Percentiles rank a stretch among this genome's conserved stretches.
phyloP scores from a whole-genome alignment of 2,797 vertebrate species.

The Diplodus puntazzo region DNA sequence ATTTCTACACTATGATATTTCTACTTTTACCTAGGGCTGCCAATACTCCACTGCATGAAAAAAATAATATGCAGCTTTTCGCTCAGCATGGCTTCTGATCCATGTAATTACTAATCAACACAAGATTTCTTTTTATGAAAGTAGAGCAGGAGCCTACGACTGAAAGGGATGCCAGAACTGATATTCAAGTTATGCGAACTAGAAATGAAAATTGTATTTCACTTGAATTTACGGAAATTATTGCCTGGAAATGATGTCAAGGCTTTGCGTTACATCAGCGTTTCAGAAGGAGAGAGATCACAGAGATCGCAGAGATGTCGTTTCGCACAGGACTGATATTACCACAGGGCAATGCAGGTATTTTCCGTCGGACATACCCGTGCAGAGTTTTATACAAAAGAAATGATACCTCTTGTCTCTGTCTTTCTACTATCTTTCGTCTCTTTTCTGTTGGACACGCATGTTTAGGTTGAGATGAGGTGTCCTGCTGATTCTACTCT shows the following conservation, averaged over 20 bases:
- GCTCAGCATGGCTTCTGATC: neutral
- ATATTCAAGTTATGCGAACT: neutral
- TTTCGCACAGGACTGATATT: too few relatives aligned
- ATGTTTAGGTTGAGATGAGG: neutral
- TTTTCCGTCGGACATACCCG: too few relatives aligned
- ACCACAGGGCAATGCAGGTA: too few relatives aligned
- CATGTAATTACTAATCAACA: conserved; percentile 11
- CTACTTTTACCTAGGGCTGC: neutral
- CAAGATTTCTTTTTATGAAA: neutral
- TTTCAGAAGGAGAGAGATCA: too few relatives aligned
- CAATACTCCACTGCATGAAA: neutral
- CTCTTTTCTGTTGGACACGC: neutral
- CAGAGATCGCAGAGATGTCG: too few relatives aligned
- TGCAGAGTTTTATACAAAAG: too few relatives aligned
- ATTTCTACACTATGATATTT: neutral
- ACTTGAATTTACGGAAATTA: too few relatives aligned
- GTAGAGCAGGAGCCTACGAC: conserved; percentile 1
- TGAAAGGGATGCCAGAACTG: neutral
- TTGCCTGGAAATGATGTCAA: too few relatives aligned
- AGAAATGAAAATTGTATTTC: too few relatives aligned
- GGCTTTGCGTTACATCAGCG: too few relatives aligned
- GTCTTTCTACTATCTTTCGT: neutral
- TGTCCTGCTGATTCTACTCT: conserved; percentile 45
- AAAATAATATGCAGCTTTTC: neutral
- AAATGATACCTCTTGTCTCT: neutral